Evolutionary conservation across 2,113 vertebrate genomes (phyloP).

Genomic region (Mola mola): DNA sequence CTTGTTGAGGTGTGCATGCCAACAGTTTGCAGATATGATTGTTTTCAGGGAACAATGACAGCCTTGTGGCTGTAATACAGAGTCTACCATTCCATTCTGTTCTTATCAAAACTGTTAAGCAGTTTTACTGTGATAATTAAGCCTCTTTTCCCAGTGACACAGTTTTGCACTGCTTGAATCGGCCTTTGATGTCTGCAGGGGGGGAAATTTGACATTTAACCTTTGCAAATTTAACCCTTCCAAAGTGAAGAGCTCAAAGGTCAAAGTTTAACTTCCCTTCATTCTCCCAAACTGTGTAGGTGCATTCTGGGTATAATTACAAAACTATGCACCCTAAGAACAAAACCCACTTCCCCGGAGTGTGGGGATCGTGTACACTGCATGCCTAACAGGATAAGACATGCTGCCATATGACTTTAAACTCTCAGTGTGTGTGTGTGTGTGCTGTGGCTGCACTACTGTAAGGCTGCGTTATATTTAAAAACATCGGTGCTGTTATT

Average conservation of each 20-base stretch:
- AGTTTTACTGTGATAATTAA: conserved; percentile 2
- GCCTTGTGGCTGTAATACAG: not conserved
- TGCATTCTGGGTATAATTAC: conserved; percentile 51
- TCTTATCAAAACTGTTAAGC: conserved; percentile 3
- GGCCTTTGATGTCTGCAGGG: conserved; percentile 29
- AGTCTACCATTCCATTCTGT: not conserved
- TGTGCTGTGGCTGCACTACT: conserved; percentile 10
- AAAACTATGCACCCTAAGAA: conserved; percentile 32
- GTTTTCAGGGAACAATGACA: not conserved
- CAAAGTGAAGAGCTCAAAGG: conserved; percentile 24
- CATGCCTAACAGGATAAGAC: conserved; percentile 60
- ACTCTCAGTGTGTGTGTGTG: conserved; percentile 21
- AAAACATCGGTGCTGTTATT: conserved; percentile 38
- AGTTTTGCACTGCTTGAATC: not conserved
- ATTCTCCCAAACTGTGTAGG: conserved; percentile 18
- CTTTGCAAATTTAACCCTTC: not conserved
- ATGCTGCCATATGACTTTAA: conserved; percentile 49
- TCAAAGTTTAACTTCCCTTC: conserved; percentile 34
- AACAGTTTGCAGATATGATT: too few relatives aligned
- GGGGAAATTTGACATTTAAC: conserved; percentile 29
- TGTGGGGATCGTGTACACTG: conserved; percentile 12
- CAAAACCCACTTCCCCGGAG: not conserved
- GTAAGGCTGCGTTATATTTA: conserved; percentile 14
- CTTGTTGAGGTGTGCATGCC: too few relatives aligned
- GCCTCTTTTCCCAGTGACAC: not conserved